Evolutionary conservation across 2,113 vertebrate genomes (phyloP).

Genomic region (Machaerirhynchus nigripectus): DNA sequence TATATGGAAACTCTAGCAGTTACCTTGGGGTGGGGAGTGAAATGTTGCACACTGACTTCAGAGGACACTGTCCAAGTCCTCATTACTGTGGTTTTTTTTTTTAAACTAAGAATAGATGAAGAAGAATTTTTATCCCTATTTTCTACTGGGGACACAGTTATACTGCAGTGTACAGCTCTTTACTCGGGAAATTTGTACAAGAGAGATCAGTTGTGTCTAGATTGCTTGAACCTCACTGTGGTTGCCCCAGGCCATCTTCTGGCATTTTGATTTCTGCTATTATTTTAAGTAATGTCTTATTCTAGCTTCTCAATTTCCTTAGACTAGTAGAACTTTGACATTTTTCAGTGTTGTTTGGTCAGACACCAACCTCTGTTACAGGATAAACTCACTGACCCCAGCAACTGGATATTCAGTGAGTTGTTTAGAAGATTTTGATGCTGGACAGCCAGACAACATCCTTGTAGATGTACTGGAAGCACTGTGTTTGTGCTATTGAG

Average conservation of each 20-base stretch:
- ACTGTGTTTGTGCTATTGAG: background rate
- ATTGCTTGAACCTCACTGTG: background rate
- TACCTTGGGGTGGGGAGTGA: background rate
- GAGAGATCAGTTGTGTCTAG: background rate
- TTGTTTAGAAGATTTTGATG: background rate
- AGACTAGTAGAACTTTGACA: background rate
- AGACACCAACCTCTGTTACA: background rate
- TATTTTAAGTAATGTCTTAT: background rate
- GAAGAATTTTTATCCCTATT: background rate
- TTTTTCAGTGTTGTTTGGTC: background rate
- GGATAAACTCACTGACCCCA: background rate
- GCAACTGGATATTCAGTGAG: background rate
- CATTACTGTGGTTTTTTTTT: background rate
- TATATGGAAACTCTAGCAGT: background rate
- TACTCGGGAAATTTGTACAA: background rate
- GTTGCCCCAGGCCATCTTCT: background rate
- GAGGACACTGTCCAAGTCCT: background rate
- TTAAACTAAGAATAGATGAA: background rate
- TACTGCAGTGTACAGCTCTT: background rate
- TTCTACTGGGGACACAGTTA: background rate
- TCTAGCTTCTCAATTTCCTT: background rate
- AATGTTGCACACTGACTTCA: background rate
- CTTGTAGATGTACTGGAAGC: background rate
- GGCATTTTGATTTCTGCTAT: background rate
- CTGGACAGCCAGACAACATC: background rate